Evolutionary conservation across 2,113 vertebrate species (phyloP), one percentile per base, ranked within the genome.

Genomic region (Dromiciops gliroides): DNA sequence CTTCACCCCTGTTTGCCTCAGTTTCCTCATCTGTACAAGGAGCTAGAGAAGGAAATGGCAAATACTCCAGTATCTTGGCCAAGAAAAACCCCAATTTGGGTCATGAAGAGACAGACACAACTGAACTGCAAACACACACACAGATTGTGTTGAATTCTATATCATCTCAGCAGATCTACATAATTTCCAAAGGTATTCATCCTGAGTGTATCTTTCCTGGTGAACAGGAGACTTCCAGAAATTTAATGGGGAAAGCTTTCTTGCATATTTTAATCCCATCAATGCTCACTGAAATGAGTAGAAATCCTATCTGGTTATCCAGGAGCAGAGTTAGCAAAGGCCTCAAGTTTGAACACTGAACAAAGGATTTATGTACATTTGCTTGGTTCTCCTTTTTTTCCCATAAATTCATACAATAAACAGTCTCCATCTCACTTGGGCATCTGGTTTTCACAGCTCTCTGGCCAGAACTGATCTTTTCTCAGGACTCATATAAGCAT

Each of bases 381-480:
- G 90, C 90, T 94, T 92, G 67, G 75, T 89, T 83, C 92, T 93
- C 94, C 96, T 92, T 37, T 31, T 96, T n/a, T 19, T 48, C 91
- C 92, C 92, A 91, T 83, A 94, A 83, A 89, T 94, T 53, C 92
- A 89, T 89, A 50, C 51, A 95, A 49, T 53, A 96, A 50, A 92
- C 90, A 83, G 8, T 89, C 49, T 83, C 48, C 24, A 52, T 92
- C 51, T 97, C 88, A 47, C 52, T 94, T 94, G 47, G 23, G 31
- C 44, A 49, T 95, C 93, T 96, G 7, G 89, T 24, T 92, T 97
- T 90, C 92, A 60, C 26, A 95, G 56, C 95, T 92, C 92, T 93
- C 92, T 96, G 67, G 48, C 75, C 37, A 89, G 89, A 94, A 56
- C 23, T 91, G 37, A 91, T 94, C 95, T 75, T 88, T 95, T 50